Evolutionary conservation across 1,140 invertebrate species (phyloP).

Genomic region (Brachionus rubens): DNA sequence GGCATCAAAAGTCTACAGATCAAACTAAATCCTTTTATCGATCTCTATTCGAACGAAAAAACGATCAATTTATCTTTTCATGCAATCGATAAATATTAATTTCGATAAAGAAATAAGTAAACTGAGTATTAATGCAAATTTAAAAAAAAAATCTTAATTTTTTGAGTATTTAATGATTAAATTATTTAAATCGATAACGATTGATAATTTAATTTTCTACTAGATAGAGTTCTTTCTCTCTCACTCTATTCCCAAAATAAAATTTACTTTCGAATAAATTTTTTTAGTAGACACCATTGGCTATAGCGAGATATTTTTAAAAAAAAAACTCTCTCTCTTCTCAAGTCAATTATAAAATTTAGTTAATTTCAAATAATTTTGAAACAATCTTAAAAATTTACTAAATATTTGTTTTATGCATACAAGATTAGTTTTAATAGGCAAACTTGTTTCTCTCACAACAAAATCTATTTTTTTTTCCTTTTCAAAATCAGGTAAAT

Average conservation of each 20-base stretch:
- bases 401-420: conserved; percentile 28
- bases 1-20: no score
- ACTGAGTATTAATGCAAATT: background rate
- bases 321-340: background rate
- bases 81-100: conserved; percentile 31
- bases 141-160: background rate
- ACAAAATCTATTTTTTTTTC: no score
- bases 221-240: background rate
- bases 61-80: conserved; percentile 13
- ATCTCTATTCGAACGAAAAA: background rate
- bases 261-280: no score
- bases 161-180: background rate
- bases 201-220: conserved; percentile 39
- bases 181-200: background rate
- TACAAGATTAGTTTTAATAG: conserved; percentile 6
- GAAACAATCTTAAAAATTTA: no score
- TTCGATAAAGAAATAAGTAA: conserved; percentile 22
- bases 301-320: no score
- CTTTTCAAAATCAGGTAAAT: conserved; percentile 40
- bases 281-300: background rate
- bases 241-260: no score
- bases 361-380: no score
- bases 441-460: no score
- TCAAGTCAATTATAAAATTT: background rate
- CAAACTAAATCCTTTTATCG: conserved; percentile 1